phyloP scores from a whole-genome alignment of 2,888 invertebrate genomes.

The Melanotus villosus region DNA sequence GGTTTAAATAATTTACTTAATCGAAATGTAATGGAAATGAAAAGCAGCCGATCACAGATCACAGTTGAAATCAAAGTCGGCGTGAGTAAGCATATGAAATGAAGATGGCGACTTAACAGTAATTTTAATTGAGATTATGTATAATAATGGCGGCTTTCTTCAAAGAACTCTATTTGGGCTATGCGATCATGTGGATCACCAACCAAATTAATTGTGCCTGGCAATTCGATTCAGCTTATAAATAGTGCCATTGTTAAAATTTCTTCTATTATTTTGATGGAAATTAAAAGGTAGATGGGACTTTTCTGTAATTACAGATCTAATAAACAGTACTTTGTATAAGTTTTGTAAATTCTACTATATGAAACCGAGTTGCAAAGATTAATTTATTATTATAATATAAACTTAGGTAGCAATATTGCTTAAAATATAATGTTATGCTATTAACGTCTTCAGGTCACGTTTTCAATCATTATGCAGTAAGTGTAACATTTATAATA shows the following conservation, averaged over 20 bases:
- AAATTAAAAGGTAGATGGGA: too few species aligned
- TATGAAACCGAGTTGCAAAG: too few species aligned
- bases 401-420: too few species aligned
- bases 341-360: too few species aligned
- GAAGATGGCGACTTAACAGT: constrained; percentile 47
- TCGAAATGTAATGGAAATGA: background rate
- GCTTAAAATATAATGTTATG: too few species aligned
- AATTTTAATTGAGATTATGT: constrained; percentile 51
- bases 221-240: constrained; percentile 43
- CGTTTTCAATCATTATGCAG: too few species aligned
- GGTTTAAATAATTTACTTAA: background rate
- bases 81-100: constrained; percentile 50
- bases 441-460: too few species aligned
- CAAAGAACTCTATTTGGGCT: constrained; percentile 40
- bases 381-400: too few species aligned
- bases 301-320: too few species aligned
- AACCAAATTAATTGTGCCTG: constrained; percentile 41
- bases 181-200: constrained; percentile 37
- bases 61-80: constrained; percentile 13
- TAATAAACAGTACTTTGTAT: too few species aligned
- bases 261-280: constrained; percentile 16
- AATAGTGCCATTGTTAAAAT: constrained; percentile 41
- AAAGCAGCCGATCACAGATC: background rate
- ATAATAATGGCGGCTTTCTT: constrained; percentile 47
- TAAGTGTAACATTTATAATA: too few species aligned